Conservation (phyloP, 1,140 invertebrate genomes). For the Fopius arisanus region DNA sequence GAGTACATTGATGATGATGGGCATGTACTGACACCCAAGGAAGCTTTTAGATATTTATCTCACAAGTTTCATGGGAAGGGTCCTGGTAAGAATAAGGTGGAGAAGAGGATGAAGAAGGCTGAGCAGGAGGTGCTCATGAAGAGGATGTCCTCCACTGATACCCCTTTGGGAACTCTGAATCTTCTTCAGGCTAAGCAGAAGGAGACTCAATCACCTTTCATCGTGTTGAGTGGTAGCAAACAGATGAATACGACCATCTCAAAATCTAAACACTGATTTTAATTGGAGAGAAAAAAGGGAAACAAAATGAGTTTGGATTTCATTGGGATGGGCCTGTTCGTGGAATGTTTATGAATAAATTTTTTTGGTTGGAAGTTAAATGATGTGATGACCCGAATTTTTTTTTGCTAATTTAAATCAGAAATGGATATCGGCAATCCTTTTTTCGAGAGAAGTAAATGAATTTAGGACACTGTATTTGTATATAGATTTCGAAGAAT, state of each 20-base stretch:
- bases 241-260: slow-evolving; percentile 58
- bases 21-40: slow-evolving; percentile 88
- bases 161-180: slow-evolving; percentile 92
- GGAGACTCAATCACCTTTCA: slow-evolving; percentile 93
- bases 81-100: slow-evolving; percentile 97
- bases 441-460: too few species aligned
- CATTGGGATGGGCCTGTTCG: too few species aligned
- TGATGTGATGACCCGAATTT: too few species aligned
- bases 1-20: slow-evolving; percentile 98
- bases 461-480: background rate
- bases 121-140: slow-evolving; percentile 97
- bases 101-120: slow-evolving; percentile 95
- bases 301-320: background rate
- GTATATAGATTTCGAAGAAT: background rate
- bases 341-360: too few species aligned
- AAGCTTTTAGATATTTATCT: slow-evolving; percentile 94
- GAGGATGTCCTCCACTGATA: slow-evolving; percentile 98
- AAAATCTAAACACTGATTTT: slow-evolving; percentile 35
- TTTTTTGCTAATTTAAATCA: too few species aligned
- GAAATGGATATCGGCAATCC: too few species aligned
- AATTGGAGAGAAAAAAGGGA: background rate
- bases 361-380: too few species aligned
- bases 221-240: slow-evolving; percentile 92
- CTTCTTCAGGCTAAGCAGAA: slow-evolving; percentile 97
- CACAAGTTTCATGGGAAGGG: slow-evolving; percentile 99